Evolutionary conservation across 2,797 vertebrate species (phyloP).

Genomic region (Melanotaenia pygmaea): DNA sequence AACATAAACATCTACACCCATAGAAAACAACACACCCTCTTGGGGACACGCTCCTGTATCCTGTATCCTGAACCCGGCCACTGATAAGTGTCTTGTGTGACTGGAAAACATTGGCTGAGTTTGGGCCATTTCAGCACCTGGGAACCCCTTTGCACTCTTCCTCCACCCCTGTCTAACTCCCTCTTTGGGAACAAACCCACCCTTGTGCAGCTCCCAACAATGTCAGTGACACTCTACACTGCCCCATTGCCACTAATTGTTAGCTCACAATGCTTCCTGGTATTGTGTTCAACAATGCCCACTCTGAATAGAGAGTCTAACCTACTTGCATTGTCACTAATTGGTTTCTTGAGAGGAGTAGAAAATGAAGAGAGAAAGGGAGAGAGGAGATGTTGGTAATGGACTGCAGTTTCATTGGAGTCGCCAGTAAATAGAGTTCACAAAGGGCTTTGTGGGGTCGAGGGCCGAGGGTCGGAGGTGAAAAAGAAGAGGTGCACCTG

Average conservation of each 20-base stretch:
- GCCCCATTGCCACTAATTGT: constrained; percentile 84
- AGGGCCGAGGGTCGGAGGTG: constrained; percentile 80
- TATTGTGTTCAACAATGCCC: constrained; percentile 85
- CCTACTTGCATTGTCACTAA: constrained; percentile 88
- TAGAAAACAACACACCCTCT: constrained; percentile 66
- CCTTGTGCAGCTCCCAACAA: constrained; percentile 84
- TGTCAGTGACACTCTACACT: constrained; percentile 87
- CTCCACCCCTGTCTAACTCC: constrained; percentile 70
- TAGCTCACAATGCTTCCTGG: constrained; percentile 85
- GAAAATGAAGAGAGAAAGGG: constrained; percentile 77
- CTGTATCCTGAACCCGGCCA: constrained; percentile 58
- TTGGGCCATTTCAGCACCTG: constrained; percentile 78
- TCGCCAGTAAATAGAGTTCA: constrained; percentile 80
- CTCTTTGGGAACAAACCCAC: constrained; percentile 82
- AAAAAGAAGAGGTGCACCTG: constrained; percentile 82
- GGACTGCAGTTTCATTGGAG: constrained; percentile 81
- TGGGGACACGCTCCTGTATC: constrained; percentile 63
- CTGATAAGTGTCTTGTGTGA: constrained; percentile 70
- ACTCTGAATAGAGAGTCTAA: constrained; percentile 86
- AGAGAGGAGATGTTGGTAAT: constrained; percentile 79
- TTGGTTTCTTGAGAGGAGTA: constrained; percentile 86
- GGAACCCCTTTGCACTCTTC: constrained; percentile 68
- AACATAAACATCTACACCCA: constrained; percentile 73
- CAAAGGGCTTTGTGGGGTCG: constrained; percentile 82
- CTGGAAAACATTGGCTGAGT: constrained; percentile 63